Percentiles rank a stretch among this genome's conserved stretches.
These are phyloP conservation scores for Chlorospingus semifuscus DNA, from an alignment of 2,797 vertebrate genomes.

Conservation along the genomic window DNA sequence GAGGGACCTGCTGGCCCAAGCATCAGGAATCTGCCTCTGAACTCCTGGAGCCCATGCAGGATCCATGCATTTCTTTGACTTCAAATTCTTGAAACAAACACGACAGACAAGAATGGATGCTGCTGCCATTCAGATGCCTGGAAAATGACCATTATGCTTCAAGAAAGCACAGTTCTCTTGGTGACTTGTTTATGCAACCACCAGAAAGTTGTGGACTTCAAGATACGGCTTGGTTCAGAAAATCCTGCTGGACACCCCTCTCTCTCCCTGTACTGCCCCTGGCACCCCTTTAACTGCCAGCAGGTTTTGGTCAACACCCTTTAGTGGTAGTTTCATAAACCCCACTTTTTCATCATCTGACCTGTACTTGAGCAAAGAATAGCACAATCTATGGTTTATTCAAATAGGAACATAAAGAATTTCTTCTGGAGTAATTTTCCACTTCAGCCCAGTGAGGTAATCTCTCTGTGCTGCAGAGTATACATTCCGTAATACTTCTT, in stretches of 20 bases:
- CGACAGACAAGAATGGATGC: not conserved
- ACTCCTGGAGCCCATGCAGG: not conserved
- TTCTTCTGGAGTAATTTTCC: constrained; percentile 42
- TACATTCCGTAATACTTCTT: constrained; percentile 64
- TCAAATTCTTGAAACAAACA: not conserved
- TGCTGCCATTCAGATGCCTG: not conserved
- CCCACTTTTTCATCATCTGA: not conserved
- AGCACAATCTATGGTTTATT: constrained; percentile 54
- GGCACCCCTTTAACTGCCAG: constrained; percentile 5
- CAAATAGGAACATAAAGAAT: constrained; percentile 14
- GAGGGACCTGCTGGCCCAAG: not conserved
- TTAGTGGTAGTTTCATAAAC: not conserved
- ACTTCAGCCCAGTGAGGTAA: constrained; percentile 33
- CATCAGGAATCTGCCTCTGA: not conserved
- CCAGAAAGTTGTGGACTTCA: not conserved
- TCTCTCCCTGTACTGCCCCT: not conserved
- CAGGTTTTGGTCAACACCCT: not conserved
- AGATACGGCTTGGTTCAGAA: not conserved
- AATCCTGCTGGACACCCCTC: not conserved
- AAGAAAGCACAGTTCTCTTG: not conserved
- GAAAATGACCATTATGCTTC: not conserved
- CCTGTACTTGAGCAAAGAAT: constrained; percentile 67
- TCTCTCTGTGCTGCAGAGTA: constrained; percentile 54
- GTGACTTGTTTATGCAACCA: not conserved
- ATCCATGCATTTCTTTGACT: not conserved